phyloP scores from a whole-genome alignment of 2,888 invertebrate genomes.

The Electrophaes corylata region DNA sequence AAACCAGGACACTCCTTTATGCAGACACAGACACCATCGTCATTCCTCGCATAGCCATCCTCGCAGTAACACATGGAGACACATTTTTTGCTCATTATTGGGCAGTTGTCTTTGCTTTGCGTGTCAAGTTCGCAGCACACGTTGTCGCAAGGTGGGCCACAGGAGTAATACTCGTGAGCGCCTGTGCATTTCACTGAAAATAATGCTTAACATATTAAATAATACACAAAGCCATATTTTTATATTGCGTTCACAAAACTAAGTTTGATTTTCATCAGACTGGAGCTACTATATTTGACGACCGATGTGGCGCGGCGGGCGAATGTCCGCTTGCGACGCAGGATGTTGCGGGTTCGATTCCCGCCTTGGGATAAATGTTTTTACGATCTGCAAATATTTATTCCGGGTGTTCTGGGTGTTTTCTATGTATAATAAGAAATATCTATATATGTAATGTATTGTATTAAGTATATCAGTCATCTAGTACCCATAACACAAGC shows the following conservation, averaged over 20 bases:
- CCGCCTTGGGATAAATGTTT: too few species aligned
- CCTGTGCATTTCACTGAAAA: constrained; percentile 37
- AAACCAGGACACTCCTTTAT: constrained; percentile 48
- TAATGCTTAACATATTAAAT: not conserved
- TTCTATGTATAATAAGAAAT: too few species aligned
- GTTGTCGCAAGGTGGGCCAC: constrained; percentile 61
- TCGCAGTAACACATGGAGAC: constrained; percentile 53
- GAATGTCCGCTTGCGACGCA: too few species aligned
- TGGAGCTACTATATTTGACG: too few species aligned
- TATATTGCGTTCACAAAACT: not conserved
- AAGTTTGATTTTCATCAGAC: too few species aligned
- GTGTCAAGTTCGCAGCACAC: constrained; percentile 49
- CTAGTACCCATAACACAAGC: too few species aligned
- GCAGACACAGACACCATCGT: constrained; percentile 45
- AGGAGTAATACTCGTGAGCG: constrained; percentile 52
- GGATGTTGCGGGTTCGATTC: too few species aligned
- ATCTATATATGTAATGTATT: too few species aligned
- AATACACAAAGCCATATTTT: not conserved
- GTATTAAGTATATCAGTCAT: too few species aligned
- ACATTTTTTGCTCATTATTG: constrained; percentile 48
- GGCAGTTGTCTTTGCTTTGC: constrained; percentile 50
- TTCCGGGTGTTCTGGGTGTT: too few species aligned
- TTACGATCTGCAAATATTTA: too few species aligned
- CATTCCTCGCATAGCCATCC: constrained; percentile 50
- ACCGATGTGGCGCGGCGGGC: too few species aligned